Percentiles rank a stretch among this genome's conserved stretches.
phyloP scores from a whole-genome alignment of 2,797 vertebrate species.

The Spinus olivaceus region DNA sequence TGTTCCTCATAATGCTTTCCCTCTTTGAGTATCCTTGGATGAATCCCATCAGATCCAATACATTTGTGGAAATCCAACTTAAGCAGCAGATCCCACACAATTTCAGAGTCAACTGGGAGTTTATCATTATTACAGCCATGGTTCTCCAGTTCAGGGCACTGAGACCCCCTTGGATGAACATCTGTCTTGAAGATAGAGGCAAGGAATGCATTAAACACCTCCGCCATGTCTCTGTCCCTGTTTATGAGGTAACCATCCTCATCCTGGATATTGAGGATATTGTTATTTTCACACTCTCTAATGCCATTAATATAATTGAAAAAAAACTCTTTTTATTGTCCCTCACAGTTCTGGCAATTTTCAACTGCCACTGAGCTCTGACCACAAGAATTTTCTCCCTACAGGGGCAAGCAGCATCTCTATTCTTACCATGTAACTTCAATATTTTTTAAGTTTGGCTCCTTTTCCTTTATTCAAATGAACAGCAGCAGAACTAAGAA shows the following conservation, averaged over 20 bases:
- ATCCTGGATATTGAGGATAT: not conserved
- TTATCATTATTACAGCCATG: not conserved
- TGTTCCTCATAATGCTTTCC: not conserved
- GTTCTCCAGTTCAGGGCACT: not conserved
- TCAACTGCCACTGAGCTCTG: not conserved
- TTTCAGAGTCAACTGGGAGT: not conserved
- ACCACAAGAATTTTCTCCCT: not conserved
- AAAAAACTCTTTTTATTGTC: not conserved
- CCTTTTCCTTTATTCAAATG: not conserved
- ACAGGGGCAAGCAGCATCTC: not conserved
- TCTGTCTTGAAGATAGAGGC: not conserved
- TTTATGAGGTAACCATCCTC: not conserved
- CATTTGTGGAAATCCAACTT: not conserved
- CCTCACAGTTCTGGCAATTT: not conserved
- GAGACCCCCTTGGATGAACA: fast-evolving
- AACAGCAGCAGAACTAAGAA: not conserved
- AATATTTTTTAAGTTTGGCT: not conserved
- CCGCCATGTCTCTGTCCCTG: not conserved
- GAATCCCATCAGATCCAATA: not conserved
- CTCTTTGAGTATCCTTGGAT: not conserved
- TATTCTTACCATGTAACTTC: not conserved
- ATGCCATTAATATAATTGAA: not conserved
- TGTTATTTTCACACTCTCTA: not conserved
- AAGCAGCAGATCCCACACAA: not conserved
- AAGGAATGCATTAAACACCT: not conserved